Conservation (phyloP, 2,888 invertebrate genomes). For the Cryptosula pallasiana region DNA sequence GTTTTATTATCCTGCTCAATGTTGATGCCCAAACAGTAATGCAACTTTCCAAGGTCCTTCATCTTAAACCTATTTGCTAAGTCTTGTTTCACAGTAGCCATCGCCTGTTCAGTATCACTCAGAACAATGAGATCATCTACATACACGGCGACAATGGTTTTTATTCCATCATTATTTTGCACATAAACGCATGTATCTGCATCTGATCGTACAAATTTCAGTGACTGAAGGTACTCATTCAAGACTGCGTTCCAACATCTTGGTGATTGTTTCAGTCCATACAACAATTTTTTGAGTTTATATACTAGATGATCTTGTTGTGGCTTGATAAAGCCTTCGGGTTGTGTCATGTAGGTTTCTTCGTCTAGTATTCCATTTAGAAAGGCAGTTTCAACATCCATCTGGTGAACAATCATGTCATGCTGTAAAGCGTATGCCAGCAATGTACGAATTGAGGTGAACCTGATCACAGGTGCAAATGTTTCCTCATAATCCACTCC, state of each 20-base stretch:
- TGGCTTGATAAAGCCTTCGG: slow-evolving; percentile 29
- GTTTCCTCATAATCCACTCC: slow-evolving; percentile 34
- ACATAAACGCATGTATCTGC: slow-evolving; percentile 28
- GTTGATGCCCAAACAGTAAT: too few species aligned
- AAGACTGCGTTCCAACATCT: slow-evolving; percentile 31
- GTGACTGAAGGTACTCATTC: slow-evolving; percentile 25
- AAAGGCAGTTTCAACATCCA: slow-evolving; percentile 33
- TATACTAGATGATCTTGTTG: slow-evolving; percentile 30
- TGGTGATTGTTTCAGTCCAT: slow-evolving; percentile 30
- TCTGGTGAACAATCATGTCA: too few species aligned
- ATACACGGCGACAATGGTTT: slow-evolving; percentile 29
- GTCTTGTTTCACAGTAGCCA: neutral
- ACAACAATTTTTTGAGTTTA: slow-evolving; percentile 30
- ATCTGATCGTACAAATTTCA: slow-evolving; percentile 27
- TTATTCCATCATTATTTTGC: neutral
- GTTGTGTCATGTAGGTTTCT: slow-evolving; percentile 32
- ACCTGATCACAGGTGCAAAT: slow-evolving; percentile 31
- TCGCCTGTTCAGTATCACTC: slow-evolving; percentile 24
- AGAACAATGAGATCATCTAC: slow-evolving; percentile 28
- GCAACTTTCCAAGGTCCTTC: slow-evolving; percentile 28
- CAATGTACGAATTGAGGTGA: too few species aligned
- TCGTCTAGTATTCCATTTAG: slow-evolving; percentile 31
- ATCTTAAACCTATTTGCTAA: slow-evolving; percentile 26
- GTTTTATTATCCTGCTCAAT: too few species aligned
- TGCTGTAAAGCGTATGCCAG: too few species aligned